Conservation (phyloP, 2,888 invertebrate genomes). For the Adelphocoris suturalis region DNA sequence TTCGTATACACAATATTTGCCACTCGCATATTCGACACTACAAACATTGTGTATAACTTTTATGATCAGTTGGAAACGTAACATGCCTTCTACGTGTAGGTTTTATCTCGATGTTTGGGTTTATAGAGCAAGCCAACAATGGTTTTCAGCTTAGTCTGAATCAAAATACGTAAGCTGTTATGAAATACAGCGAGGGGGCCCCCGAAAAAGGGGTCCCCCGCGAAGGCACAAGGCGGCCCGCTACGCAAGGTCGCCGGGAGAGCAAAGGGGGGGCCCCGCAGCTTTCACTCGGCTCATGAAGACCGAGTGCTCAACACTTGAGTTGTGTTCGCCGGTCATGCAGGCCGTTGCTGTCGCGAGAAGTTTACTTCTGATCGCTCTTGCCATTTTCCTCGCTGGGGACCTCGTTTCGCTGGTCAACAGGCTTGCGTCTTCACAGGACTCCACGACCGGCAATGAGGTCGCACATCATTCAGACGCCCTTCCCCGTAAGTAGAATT, state of each 20-base stretch:
- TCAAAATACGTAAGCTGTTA: slow-evolving; percentile 43
- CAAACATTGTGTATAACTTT: no score
- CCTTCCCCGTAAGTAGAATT: slow-evolving; percentile 72
- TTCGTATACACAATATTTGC: no score
- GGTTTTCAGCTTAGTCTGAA: background rate
- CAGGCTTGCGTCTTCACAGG: slow-evolving; percentile 68
- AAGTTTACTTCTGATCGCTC: slow-evolving; percentile 71
- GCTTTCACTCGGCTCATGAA: slow-evolving; percentile 57
- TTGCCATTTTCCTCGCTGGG: slow-evolving; percentile 73
- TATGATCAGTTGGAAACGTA: no score
- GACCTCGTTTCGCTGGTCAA: slow-evolving; percentile 72
- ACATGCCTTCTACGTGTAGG: no score
- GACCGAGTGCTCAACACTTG: slow-evolving; percentile 42
- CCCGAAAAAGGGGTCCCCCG: slow-evolving; percentile 14
- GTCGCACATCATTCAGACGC: slow-evolving; percentile 71
- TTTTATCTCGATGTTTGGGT: background rate
- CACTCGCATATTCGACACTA: no score
- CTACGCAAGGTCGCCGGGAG: slow-evolving; percentile 49
- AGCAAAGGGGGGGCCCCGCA: slow-evolving; percentile 43
- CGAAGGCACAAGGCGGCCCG: background rate
- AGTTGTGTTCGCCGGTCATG: slow-evolving; percentile 69
- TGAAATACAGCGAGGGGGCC: slow-evolving; percentile 42
- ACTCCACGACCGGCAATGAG: slow-evolving; percentile 54
- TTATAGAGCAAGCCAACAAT: background rate
- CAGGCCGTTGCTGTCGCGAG: slow-evolving; percentile 73